phyloP scores from a whole-genome alignment of 2,888 invertebrate genomes.

The Homarus gammarus region DNA sequence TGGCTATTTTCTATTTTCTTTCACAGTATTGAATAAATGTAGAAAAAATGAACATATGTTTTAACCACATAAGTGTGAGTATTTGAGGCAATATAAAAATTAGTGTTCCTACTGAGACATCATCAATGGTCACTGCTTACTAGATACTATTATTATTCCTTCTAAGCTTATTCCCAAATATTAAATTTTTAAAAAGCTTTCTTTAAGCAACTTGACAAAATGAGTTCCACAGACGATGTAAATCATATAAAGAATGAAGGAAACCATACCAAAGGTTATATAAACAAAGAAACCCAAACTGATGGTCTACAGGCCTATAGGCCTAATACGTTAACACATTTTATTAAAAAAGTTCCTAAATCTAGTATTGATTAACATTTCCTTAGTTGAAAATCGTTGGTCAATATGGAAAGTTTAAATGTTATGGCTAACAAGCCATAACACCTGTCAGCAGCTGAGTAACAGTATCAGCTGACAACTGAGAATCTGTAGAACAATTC shows the following conservation, averaged over 20 bases:
- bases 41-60: conserved; percentile 40
- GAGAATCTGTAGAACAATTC: conserved; percentile 62
- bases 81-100: conserved; percentile 53
- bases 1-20: conserved; percentile 25
- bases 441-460: conserved; percentile 55
- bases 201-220: conserved; percentile 5
- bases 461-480: conserved; percentile 48
- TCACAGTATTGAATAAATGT: conserved; percentile 28
- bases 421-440: conserved; percentile 43
- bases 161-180: conserved; percentile 27
- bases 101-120: conserved; percentile 16
- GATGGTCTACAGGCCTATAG: conserved; percentile 58
- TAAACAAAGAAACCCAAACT: conserved; percentile 54
- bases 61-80: conserved; percentile 51
- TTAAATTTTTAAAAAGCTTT: conserved; percentile 1
- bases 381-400: conserved; percentile 71
- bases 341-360: conserved; percentile 64
- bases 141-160: conserved; percentile 1
- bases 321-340: conserved; percentile 61
- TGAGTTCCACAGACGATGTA: conserved; percentile 23
- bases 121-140: conserved; percentile 29
- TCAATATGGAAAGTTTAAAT: conserved; percentile 69
- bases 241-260: conserved; percentile 16
- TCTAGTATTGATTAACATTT: conserved; percentile 71
- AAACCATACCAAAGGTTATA: conserved; percentile 46